Evolutionary conservation across 1,140 invertebrate species (phyloP).

Genomic region (Pseudomyrmex pallidus): DNA sequence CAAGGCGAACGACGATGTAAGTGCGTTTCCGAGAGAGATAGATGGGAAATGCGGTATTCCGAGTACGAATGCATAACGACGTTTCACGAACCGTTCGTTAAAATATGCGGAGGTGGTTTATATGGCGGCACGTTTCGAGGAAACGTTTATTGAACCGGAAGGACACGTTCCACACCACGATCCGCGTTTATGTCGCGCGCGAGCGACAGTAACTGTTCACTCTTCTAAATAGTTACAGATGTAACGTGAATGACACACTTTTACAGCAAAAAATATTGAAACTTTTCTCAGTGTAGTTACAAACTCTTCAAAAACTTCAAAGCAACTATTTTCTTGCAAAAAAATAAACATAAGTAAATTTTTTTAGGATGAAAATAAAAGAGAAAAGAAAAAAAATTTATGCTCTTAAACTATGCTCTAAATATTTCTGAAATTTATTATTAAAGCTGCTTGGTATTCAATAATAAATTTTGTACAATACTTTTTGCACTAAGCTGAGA

Average conservation of each 20-base stretch:
- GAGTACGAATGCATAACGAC: conserved; percentile 33
- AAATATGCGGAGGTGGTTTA: conserved; percentile 43
- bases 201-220: neutral
- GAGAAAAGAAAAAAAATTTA: neutral
- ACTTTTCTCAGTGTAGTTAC: neutral
- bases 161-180: conserved; percentile 1
- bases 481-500: neutral
- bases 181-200: neutral
- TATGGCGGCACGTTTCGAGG: conserved; percentile 31
- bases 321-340: no score
- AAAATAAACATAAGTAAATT: no score
- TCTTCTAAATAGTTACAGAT: neutral
- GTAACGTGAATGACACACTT: neutral
- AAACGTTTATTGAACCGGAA: conserved; percentile 41
- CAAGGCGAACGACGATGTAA: conserved; percentile 49
- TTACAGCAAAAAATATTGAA: neutral
- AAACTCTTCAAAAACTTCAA: no score
- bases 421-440: neutral
- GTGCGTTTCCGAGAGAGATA: conserved; percentile 47
- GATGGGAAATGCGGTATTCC: conserved; percentile 27
- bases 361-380: no score
- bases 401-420: neutral
- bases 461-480: neutral
- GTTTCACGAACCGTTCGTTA: neutral
- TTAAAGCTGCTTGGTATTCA: neutral